These are phyloP conservation scores for Oscheius sp. DNA, from an alignment of 2,888 invertebrate genomes.

Conservation along the genomic window DNA sequence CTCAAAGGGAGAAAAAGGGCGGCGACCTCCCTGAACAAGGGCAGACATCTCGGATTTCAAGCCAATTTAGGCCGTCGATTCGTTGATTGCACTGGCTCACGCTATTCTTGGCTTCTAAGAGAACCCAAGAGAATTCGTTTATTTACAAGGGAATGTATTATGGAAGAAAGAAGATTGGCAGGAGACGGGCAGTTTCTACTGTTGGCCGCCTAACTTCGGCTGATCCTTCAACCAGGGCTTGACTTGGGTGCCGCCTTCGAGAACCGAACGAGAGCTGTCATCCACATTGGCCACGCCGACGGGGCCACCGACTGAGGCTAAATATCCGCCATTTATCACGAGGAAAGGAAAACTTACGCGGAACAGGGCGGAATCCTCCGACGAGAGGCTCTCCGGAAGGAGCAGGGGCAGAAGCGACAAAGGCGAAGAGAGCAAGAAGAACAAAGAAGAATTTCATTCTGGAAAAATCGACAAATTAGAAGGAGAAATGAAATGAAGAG, in stretches of 20 bases:
- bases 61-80: not conserved
- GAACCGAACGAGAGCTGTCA: not conserved
- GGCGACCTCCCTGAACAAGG: not conserved
- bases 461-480: not conserved
- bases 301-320: constrained; percentile 24
- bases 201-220: constrained; percentile 7
- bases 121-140: not conserved
- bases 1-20: not conserved
- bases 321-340: not conserved
- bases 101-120: constrained; percentile 4
- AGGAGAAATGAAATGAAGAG: not conserved
- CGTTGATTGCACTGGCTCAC: constrained; percentile 25
- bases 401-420: not conserved
- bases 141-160: not conserved
- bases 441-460: constrained; percentile 1
- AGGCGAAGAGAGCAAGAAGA: not conserved
- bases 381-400: constrained; percentile 1
- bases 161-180: not conserved
- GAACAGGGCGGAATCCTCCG: constrained; percentile 22
- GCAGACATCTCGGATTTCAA: not conserved
- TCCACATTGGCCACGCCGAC: not conserved
- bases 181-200: not conserved
- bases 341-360: constrained; percentile 6
- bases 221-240: constrained; percentile 27
- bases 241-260: constrained; percentile 32